Base-by-base conservation (phyloP, 1,140 invertebrate genomes). In the Cardiocondyla obscurior region DNA sequence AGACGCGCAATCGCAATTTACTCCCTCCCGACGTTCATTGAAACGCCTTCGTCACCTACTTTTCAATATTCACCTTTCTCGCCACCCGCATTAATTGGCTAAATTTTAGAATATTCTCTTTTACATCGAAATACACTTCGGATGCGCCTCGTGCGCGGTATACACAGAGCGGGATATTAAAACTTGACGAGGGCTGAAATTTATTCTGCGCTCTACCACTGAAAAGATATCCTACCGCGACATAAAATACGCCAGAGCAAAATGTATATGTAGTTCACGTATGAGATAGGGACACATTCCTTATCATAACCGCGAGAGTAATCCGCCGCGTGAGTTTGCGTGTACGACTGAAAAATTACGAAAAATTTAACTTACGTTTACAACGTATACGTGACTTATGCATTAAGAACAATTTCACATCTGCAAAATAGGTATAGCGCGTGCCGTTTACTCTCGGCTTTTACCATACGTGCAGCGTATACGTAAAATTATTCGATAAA, bases 181-280 rank as follows among this genome's bases (percentile, higher is more conserved):
- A 69, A 79, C 36, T 39, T 55, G 62, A 79, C 62, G 36, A 79
- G 65, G 44, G 53, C 62, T 39, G 36, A 39, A 69, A 79, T 79
- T 77, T 67, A 79, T 67, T 69, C 12, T 14, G 46, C 33, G 10
- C 33, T 12, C 53, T 67, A 22, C 62, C 33, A 42, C 46, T 5
- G 74, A 25, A 69, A 64, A 46, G 57, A 55, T 76, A 64, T 79
- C 74, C 55, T 33, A 39, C 46, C 33, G 49, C 30, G 39, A 36
- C 22, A 19, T 79, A 67, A 79, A 79, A 69, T 79, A 69, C 53
- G 36, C 44, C 62, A 7, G 62, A 22, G 25, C 22, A 53, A 57
- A 65, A 67, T 33, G 62, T 69, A 79, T 39, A 67, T 53, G 62
- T 39, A 55, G 46, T 69, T 36, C 33, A 53, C 16, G 44, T 65